These are phyloP conservation scores for Eupithecia insigniata DNA, from an alignment of 2,888 invertebrate genomes.

Conservation along the genomic window DNA sequence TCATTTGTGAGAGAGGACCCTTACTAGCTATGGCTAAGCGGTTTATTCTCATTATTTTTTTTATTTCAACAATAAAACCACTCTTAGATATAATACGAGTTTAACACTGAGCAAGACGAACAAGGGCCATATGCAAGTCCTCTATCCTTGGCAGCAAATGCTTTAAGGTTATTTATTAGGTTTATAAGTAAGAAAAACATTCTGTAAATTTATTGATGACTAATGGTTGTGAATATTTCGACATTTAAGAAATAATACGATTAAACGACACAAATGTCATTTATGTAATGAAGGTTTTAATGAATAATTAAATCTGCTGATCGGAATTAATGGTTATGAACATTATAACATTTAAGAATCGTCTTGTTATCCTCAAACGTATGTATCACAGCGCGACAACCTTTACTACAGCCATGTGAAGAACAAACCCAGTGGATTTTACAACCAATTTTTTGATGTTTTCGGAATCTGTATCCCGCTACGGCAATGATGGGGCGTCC, in stretches of 20 bases:
- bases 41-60: too few relatives aligned
- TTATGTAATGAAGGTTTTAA: too few relatives aligned
- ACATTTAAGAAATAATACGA: not conserved
- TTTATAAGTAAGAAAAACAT: too few relatives aligned
- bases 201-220: not conserved
- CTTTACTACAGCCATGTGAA: not conserved
- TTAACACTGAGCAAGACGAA: too few relatives aligned
- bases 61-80: too few relatives aligned
- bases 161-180: too few relatives aligned
- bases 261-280: too few relatives aligned
- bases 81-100: too few relatives aligned
- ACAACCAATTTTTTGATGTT: not conserved
- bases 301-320: not conserved
- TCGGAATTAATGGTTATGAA: constrained; percentile 20
- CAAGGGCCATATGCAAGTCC: too few relatives aligned
- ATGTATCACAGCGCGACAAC: constrained; percentile 23
- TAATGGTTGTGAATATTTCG: constrained; percentile 18
- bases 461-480: constrained; percentile 9
- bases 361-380: constrained; percentile 8
- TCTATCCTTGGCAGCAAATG: too few relatives aligned
- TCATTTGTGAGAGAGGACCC: too few relatives aligned
- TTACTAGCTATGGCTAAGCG: too few relatives aligned
- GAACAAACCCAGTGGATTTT: constrained; percentile 9
- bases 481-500: constrained; percentile 7
- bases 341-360: constrained; percentile 16